Evolutionary conservation across 2,888 invertebrate species (phyloP).

Genomic region (Drosophila colorata): DNA sequence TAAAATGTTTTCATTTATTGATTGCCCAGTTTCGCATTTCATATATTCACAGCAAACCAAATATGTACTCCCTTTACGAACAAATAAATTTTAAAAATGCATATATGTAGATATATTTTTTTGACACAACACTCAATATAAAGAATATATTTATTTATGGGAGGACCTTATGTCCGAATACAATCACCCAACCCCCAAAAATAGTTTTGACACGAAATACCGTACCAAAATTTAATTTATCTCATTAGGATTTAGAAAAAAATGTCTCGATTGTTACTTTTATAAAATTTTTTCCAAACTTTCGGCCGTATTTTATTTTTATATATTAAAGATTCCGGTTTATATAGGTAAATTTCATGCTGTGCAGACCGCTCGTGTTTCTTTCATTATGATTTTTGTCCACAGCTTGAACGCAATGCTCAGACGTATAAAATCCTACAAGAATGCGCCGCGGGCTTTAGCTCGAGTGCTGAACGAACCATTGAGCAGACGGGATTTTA

Average conservation of each 20-base stretch:
- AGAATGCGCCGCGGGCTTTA: neutral
- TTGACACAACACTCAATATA: too few relatives aligned
- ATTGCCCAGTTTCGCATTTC: too few relatives aligned
- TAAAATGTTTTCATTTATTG: too few relatives aligned
- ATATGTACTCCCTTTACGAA: too few relatives aligned
- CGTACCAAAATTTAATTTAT: too few relatives aligned
- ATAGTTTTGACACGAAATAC: too few relatives aligned
- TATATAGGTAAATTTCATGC: neutral
- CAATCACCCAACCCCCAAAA: too few relatives aligned
- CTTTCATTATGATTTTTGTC: neutral
- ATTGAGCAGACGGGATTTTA: slow-evolving; percentile 9
- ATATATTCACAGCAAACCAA: too few relatives aligned
- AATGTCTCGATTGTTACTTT: neutral
- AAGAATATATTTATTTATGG: too few relatives aligned
- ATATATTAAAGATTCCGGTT: neutral
- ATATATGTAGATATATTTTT: too few relatives aligned
- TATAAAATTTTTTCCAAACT: neutral
- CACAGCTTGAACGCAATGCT: slow-evolving; percentile 4
- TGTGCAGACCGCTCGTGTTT: neutral
- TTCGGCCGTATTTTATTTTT: neutral
- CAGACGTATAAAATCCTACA: slow-evolving; percentile 4
- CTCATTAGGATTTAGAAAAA: neutral
- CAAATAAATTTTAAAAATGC: too few relatives aligned
- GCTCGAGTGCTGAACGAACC: neutral
- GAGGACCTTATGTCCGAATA: too few relatives aligned